Evolutionary conservation across 92 coral and sea anemone species (phyloP).

Genomic region (Anthopleura xanthogrammica): DNA sequence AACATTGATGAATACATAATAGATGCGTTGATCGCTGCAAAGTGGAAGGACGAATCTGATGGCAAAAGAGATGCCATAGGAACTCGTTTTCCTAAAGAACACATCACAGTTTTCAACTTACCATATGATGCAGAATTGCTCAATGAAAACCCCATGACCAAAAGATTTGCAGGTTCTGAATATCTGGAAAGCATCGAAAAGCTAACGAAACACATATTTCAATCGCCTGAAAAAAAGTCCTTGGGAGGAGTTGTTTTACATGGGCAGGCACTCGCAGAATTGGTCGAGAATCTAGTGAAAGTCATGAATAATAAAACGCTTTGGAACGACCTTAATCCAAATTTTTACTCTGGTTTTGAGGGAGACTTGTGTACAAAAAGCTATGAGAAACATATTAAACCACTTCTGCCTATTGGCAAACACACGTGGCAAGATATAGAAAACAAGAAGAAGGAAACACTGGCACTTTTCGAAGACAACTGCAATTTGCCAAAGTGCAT

Average conservation of each 20-base stretch:
- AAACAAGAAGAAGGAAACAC: background rate
- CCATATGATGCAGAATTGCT: background rate
- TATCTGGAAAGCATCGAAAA: conserved; percentile 4
- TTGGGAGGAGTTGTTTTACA: conserved; percentile 33
- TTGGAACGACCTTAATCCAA: conserved; percentile 28
- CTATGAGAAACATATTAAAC: conserved; percentile 15
- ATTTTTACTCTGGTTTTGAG: conserved; percentile 31
- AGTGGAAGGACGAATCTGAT: background rate
- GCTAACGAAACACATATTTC: background rate
- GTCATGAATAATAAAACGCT: conserved; percentile 30
- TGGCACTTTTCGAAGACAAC: background rate
- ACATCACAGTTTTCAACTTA: conserved; percentile 18
- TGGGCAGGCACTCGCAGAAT: conserved; percentile 28
- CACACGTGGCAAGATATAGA: background rate
- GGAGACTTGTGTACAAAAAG: conserved; percentile 33
- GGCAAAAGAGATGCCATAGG: conserved; percentile 17
- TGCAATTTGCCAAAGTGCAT: too few relatives aligned
- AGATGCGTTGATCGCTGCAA: conserved; percentile 11
- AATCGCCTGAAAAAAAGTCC: conserved; percentile 31
- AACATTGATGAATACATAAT: conserved; percentile 21
- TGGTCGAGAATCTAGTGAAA: conserved; percentile 21
- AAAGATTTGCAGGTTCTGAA: background rate
- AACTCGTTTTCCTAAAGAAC: conserved; percentile 29
- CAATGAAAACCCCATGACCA: background rate
- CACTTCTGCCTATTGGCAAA: background rate